Percentiles rank a stretch among this genome's conserved stretches.
Conservation (phyloP, 2,888 invertebrate genomes). For the Metacarcinus magister region DNA sequence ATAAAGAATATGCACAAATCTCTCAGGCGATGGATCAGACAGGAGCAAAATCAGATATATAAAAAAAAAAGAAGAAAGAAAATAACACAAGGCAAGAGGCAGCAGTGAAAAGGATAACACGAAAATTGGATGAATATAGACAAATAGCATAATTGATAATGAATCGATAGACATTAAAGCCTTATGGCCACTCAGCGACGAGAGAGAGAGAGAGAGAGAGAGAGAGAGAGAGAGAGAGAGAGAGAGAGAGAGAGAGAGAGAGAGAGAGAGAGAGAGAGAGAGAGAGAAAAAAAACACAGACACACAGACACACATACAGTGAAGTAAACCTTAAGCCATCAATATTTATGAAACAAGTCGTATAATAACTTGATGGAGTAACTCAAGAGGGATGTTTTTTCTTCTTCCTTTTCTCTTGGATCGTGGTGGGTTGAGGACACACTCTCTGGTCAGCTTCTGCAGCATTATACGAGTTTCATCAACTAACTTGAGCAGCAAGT, state of each 20-base stretch:
- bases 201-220: too few species aligned
- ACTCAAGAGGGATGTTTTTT: not conserved
- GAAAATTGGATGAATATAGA: too few species aligned
- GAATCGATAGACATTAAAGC: too few species aligned
- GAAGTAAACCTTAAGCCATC: too few species aligned
- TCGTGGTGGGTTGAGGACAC: not conserved
- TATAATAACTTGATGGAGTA: too few species aligned
- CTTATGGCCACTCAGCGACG: too few species aligned
- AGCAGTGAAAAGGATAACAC: not conserved
- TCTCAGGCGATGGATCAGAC: not conserved
- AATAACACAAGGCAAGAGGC: not conserved
- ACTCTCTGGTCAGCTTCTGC: slow-evolving; percentile 14
- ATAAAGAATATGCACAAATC: not conserved
- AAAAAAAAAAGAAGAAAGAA: not conserved
- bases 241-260: too few species aligned
- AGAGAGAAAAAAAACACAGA: not conserved
- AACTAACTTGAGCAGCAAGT: slow-evolving; percentile 41
- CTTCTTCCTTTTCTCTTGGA: not conserved
- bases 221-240: too few species aligned
- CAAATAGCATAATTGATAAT: too few species aligned
- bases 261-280: not conserved
- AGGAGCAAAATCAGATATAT: not conserved
- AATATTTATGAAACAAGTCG: too few species aligned
- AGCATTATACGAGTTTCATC: slow-evolving; percentile 43
- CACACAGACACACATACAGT: not conserved